Percentiles rank a stretch among this genome's conserved stretches.
phyloP scores from a whole-genome alignment of 2,113 vertebrate genomes.

The Dinomys branickii region DNA sequence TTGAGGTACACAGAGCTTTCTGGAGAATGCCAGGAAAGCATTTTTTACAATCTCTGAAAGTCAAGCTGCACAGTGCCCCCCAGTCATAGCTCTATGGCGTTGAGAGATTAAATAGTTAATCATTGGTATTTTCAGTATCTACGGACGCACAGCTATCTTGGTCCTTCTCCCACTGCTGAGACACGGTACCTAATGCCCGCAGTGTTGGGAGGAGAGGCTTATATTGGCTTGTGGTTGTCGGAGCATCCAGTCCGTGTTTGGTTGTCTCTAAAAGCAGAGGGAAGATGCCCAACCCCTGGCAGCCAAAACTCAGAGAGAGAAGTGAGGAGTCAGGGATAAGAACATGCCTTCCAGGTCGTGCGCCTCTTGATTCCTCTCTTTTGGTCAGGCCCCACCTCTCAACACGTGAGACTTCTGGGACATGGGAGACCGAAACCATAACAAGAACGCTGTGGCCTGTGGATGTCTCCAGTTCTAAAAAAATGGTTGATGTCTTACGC shows the following conservation, averaged over 20 bases:
- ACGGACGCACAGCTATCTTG: neutral
- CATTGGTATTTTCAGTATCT: neutral
- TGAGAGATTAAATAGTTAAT: constrained; percentile 55
- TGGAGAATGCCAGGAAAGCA: constrained; percentile 13
- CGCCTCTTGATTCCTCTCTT: neutral
- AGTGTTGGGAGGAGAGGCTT: neutral
- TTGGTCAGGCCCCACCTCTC: neutral
- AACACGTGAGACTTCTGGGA: neutral
- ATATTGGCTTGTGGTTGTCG: neutral
- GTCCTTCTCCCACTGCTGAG: neutral
- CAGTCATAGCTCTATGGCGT: neutral
- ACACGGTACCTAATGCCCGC: neutral
- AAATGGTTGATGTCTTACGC: neutral
- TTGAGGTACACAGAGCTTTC: constrained; percentile 24
- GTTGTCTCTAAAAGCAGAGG: neutral
- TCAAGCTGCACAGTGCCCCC: neutral
- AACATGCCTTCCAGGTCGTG: neutral
- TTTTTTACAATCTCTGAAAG: constrained; percentile 13
- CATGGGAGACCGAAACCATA: neutral
- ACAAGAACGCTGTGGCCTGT: neutral
- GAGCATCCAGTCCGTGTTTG: neutral
- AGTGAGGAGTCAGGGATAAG: neutral
- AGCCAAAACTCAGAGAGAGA: neutral
- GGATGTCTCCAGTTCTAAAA: constrained; percentile 21
- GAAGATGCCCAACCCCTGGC: neutral